Evolutionary conservation across 2,113 vertebrate genomes (phyloP).

Genomic region (Amphiprion percula): DNA sequence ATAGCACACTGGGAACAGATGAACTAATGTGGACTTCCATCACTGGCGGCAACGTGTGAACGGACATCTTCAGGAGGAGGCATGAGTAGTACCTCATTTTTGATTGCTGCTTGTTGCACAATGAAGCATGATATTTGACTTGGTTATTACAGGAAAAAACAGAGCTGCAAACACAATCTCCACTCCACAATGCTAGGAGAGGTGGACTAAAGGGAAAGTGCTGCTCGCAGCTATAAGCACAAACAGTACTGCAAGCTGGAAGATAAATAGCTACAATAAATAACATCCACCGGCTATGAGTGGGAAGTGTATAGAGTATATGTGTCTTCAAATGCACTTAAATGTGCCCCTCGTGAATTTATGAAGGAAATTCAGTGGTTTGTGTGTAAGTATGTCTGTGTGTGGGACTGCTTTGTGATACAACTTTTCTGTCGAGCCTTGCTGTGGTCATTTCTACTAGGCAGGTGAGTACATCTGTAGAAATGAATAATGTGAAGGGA

Average conservation of each 20-base stretch:
- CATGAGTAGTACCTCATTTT: constrained; percentile 17
- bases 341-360: constrained; percentile 5
- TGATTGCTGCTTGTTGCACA: constrained; percentile 29
- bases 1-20: constrained; percentile 21
- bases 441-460: constrained; percentile 37
- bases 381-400: not conserved
- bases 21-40: not conserved
- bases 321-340: constrained; percentile 11
- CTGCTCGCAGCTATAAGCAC: constrained; percentile 29
- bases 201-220: constrained; percentile 10
- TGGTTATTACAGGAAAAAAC: constrained; percentile 23
- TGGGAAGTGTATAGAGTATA: not conserved
- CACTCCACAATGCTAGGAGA: not conserved
- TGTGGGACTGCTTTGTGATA: constrained; percentile 29
- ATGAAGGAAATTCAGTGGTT: not conserved
- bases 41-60: not conserved
- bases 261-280: constrained; percentile 75
- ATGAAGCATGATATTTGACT: constrained; percentile 45
- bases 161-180: constrained; percentile 27
- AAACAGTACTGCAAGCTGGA: constrained; percentile 41
- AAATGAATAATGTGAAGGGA: not conserved
- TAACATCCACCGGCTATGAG: constrained; percentile 45
- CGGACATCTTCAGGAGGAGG: constrained; percentile 2
- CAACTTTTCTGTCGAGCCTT: not conserved
- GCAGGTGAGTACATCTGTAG: constrained; percentile 48